These are phyloP conservation scores for Dreissena rostriformis DNA, from an alignment of 1,140 invertebrate genomes.

Conservation along the genomic window DNA sequence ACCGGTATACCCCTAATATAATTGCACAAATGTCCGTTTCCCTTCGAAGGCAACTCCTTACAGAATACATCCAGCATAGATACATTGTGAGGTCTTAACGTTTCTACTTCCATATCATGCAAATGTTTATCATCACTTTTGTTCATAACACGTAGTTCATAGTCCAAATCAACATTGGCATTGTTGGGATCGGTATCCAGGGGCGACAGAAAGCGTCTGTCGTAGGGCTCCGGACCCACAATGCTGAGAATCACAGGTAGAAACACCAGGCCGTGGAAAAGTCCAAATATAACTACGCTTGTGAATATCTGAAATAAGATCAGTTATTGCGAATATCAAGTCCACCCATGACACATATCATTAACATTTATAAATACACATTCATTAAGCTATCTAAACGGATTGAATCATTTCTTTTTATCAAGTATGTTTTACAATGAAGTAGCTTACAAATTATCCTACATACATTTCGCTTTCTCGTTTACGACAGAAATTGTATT, in stretches of 20 bases:
- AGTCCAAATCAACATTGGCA: background rate
- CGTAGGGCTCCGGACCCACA: constrained; percentile 81
- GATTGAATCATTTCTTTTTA: too few species aligned
- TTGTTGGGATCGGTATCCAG: background rate
- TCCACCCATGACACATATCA: too few species aligned
- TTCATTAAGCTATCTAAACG: too few species aligned
- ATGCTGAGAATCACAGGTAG: constrained; percentile 84
- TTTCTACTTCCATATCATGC: background rate
- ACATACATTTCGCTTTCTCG: too few species aligned
- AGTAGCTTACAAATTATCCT: too few species aligned
- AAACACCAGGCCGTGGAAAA: constrained; percentile 84
- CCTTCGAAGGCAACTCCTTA: background rate
- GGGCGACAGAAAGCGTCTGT: constrained; percentile 34
- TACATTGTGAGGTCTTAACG: background rate
- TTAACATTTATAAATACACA: too few species aligned
- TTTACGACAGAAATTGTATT: too few species aligned
- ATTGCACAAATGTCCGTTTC: background rate
- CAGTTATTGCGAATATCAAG: too few species aligned
- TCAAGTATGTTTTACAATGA: too few species aligned
- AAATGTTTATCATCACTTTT: background rate
- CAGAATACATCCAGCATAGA: background rate
- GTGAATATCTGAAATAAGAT: constrained; percentile 81
- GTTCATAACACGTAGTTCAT: background rate
- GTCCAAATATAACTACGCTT: constrained; percentile 84
- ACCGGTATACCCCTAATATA: background rate